These are phyloP conservation scores for Ispidina picta DNA, from an alignment of 2,797 vertebrate species.

Conservation along the genomic window DNA sequence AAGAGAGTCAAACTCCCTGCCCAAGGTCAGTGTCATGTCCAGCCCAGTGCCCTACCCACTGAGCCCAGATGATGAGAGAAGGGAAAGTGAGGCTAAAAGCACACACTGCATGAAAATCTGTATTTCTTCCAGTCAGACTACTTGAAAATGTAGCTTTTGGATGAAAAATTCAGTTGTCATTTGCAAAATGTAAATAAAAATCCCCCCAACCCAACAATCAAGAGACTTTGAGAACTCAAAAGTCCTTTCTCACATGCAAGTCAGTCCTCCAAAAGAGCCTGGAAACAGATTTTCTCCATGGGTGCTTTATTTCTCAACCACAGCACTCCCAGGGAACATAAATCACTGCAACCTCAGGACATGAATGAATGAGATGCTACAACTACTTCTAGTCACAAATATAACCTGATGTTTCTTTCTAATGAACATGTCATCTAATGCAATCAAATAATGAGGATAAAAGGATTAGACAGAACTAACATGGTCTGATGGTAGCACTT, in stretches of 20 bases:
- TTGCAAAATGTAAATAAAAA: background rate
- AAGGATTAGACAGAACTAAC: background rate
- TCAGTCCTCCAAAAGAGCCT: background rate
- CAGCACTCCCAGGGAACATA: background rate
- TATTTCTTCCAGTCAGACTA: background rate
- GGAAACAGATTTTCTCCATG: background rate
- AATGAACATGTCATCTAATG: background rate
- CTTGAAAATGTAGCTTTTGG: background rate
- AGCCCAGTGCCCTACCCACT: background rate
- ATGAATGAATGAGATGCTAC: background rate
- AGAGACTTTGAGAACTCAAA: background rate
- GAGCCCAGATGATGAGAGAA: background rate
- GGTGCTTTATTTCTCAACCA: constrained; percentile 10
- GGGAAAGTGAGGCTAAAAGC: background rate
- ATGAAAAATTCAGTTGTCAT: background rate
- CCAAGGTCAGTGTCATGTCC: background rate
- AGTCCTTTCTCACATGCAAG: background rate
- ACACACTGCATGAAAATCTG: fast-evolving
- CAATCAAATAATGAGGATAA: background rate
- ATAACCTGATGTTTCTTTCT: background rate
- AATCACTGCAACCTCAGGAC: background rate
- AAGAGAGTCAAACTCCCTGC: background rate
- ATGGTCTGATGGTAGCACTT: background rate
- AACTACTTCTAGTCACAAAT: background rate
- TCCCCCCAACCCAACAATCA: background rate